Evolutionary conservation across 1,140 invertebrate genomes (phyloP), one percentile per base, ranked within the genome.

Genomic region (Cotesia typhae): DNA sequence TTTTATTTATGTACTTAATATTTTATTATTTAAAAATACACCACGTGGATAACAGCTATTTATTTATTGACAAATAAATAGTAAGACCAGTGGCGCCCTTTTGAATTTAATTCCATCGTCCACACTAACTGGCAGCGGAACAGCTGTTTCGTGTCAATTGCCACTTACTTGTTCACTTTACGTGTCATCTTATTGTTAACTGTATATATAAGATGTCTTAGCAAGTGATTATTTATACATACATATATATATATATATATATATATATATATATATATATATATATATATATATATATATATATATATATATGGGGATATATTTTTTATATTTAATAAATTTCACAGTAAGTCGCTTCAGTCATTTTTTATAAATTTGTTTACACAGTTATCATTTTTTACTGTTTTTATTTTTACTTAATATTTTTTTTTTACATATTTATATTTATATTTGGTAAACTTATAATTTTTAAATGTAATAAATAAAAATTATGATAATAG

Each of bases 261-360:
- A 41, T 6, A 41, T 47, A 47, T 7, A 47, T 2, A 41, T 5
- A 41, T 41, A 41, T 47, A 47, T 41, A 41, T 6, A 41, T 47
- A 47, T 7, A 47, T 2, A 41, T 5, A 41, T 41, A 41, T 47
- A 47, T 41, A 41, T 6, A 41, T 47, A 47, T 7, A 47, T 2
- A 41, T 5, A 41, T 41, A 41, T 61, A 20, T 35, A 28, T 28
- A 28, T 28, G 28, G 28, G 28, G 28, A 28, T 28, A 28, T 28
- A 28, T 61, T 61, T 61, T 35, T 61, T 28, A 61, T 28, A 10
- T 12, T 20, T 7, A 28, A 28, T 61, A 20, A 61, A 36, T 28
- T 9, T 35, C 14, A 28, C 59, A 61, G 59, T 61, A 61, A 61
- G 59, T 61, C 59, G 59, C 59, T 61, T 35, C 28, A 61, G 10